Conservation (phyloP, 1,140 invertebrate species). For the Atopsyche davidsoni region DNA sequence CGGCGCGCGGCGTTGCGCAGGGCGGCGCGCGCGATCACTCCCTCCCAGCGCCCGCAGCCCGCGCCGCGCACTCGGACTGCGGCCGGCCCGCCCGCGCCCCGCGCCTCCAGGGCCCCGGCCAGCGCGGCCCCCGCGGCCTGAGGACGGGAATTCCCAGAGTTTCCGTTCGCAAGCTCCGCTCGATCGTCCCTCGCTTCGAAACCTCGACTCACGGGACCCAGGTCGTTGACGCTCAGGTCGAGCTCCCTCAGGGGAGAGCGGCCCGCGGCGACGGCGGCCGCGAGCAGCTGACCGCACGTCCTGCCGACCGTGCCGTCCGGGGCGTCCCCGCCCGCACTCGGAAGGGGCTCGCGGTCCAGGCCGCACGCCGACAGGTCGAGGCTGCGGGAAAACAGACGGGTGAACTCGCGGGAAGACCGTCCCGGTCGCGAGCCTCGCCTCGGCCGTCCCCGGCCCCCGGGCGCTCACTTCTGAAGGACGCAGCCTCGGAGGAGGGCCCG, state of each 20-base stretch:
- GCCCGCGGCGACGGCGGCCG: conserved; percentile 25
- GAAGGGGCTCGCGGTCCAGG: conserved; percentile 9
- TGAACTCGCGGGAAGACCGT: no score
- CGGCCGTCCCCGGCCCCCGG: conserved; percentile 18
- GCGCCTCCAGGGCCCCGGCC: conserved; percentile 16
- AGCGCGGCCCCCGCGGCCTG: conserved; percentile 24
- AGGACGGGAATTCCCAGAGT: neutral
- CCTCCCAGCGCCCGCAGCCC: conserved; percentile 22
- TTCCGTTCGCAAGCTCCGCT: no score
- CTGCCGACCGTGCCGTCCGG: no score
- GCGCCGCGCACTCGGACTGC: conserved; percentile 19
- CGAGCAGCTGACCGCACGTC: conserved; percentile 21
- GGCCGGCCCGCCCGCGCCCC: conserved; percentile 19
- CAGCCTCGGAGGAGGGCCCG: conserved; percentile 44
- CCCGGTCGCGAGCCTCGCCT: conserved; percentile 18
- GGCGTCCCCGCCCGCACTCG: conserved; percentile 10
- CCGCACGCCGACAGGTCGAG: conserved; percentile 27
- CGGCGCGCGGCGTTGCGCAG: conserved; percentile 21
- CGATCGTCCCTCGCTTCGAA: no score
- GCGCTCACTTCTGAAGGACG: conserved; percentile 38
- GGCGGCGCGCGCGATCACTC: conserved; percentile 12
- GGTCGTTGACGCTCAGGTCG: conserved; percentile 26
- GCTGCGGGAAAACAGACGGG: conserved; percentile 10
- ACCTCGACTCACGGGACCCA: conserved; percentile 21
- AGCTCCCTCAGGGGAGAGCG: conserved; percentile 22